Base-by-base conservation (phyloP, 2,888 invertebrate species). In the Aradus depressus region DNA sequence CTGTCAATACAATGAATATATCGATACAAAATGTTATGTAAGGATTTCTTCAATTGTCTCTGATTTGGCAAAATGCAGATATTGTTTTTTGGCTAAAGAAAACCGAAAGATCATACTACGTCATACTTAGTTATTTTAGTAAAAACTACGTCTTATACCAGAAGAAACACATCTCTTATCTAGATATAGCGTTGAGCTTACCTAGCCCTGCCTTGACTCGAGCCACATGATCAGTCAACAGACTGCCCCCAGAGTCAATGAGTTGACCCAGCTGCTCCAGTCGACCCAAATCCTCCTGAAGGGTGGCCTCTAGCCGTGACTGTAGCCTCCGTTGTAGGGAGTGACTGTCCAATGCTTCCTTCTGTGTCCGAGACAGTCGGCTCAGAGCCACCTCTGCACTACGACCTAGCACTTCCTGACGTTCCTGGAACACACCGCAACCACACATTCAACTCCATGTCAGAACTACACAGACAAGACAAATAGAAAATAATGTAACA, bases 241-340 rank as follows among this genome's bases (percentile, higher is more conserved):
- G 25, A 6, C 38, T 35, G 12, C 35, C 14, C 38, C 38, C 47
- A 25, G 10, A 2, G 4, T 35, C 12, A n/a, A 47, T 25, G 12
- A 47, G 8, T 12, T 21, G n/a, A 3, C 37, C 47, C n/a, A 47
- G 22, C 22, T 25, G 22, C 21, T 38, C 47, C 6, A 47, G 35
- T 8, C 37, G 37, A 28, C 25, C 14, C 22, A 12, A 38, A 32
- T 47, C 47, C 22, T 47, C n/a, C 6, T 16, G 14, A 4, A 47
- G 21, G 25, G 22, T 21, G 1, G 47, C 4, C 4, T n/a, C 19
- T 8, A 47, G 32, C 10, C 23, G 25, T 23, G 44, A 44, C 18
- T 42, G 44, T 19, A 51, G 44, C 12, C 42, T 42, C 23, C 44
- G 44, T 23, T 38, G 21, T 12, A 16, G 35, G 8, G 47, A 23